A percentile compares a stretch with the other conserved stretches of the same genome.
Conservation (phyloP, 1,140 invertebrate genomes). For the Brachionus sp. region DNA sequence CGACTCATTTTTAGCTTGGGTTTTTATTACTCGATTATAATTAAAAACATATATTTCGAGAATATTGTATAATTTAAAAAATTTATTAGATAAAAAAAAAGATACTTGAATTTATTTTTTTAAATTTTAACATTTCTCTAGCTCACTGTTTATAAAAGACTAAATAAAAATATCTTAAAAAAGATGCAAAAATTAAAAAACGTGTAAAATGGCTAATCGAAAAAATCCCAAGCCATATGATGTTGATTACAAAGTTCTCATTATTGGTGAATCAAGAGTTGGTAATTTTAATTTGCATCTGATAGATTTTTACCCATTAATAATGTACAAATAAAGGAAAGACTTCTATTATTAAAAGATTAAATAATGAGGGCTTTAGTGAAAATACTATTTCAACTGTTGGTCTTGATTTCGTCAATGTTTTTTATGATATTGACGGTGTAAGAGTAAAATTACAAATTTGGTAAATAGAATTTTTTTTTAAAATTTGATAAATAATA, state of each 20-base stretch:
- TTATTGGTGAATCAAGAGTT: constrained; percentile 44
- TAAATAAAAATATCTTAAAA: background rate
- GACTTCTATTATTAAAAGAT: constrained; percentile 33
- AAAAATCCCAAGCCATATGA: constrained; percentile 27
- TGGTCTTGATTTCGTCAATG: constrained; percentile 71
- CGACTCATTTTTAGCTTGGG: background rate
- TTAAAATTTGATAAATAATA: background rate
- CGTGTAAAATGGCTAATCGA: constrained; percentile 9
- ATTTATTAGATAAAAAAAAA: background rate
- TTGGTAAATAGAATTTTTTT: constrained; percentile 50
- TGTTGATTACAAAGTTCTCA: constrained; percentile 44
- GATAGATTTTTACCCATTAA: background rate
- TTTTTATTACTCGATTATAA: constrained; percentile 37
- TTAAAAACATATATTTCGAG: constrained; percentile 15
- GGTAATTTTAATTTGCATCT: background rate
- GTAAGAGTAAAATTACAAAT: constrained; percentile 64
- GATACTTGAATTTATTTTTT: constrained; percentile 3
- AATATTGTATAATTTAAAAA: background rate
- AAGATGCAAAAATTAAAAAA: background rate
- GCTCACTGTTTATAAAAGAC: background rate
- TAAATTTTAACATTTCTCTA: background rate
- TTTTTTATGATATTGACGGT: constrained; percentile 62
- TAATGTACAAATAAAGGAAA: background rate
- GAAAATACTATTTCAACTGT: constrained; percentile 77
- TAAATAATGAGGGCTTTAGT: constrained; percentile 33